A percentile compares a stretch with the other conserved stretches of the same genome.
These are phyloP conservation scores for Atta texana DNA, from an alignment of 1,140 invertebrate genomes.

Conservation along the genomic window DNA sequence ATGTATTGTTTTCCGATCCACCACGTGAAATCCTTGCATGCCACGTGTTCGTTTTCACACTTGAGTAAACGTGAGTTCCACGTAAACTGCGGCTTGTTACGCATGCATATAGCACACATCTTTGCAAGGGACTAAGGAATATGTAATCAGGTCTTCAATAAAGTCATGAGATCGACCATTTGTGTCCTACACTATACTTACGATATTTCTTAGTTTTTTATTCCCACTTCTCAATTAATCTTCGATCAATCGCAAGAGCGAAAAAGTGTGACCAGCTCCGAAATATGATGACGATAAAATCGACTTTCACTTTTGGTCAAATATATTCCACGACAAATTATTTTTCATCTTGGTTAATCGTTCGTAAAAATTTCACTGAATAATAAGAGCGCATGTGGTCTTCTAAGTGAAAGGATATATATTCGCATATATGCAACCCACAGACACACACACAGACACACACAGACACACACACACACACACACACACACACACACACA, in stretches of 20 bases:
- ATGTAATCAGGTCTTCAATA: background rate
- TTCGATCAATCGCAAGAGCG: background rate
- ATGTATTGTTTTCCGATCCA: background rate
- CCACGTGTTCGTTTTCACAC: slow-evolving; percentile 50
- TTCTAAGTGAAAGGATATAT: slow-evolving; percentile 29
- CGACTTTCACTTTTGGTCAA: slow-evolving; percentile 35
- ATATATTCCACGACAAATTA: background rate
- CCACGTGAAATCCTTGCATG: slow-evolving; percentile 39
- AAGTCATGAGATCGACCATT: slow-evolving; percentile 8
- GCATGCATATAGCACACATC: slow-evolving; percentile 33
- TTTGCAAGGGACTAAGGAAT: slow-evolving; percentile 13
- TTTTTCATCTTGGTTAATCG: slow-evolving; percentile 22
- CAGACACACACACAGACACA: background rate
- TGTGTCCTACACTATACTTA: background rate
- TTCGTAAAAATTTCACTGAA: slow-evolving; percentile 35
- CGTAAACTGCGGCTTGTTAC: slow-evolving; percentile 69
- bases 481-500: too few species aligned
- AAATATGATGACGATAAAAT: slow-evolving; percentile 7
- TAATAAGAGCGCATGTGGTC: background rate
- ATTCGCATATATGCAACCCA: background rate
- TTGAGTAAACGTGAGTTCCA: slow-evolving; percentile 79
- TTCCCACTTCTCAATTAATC: background rate
- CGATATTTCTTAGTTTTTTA: background rate
- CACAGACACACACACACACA: too few species aligned
- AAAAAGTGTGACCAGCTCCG: background rate